A percentile compares a stretch with the other conserved stretches of the same genome.
Evolutionary conservation across 2,113 vertebrate genomes (phyloP).

Genomic region (Furnarius figulus): DNA sequence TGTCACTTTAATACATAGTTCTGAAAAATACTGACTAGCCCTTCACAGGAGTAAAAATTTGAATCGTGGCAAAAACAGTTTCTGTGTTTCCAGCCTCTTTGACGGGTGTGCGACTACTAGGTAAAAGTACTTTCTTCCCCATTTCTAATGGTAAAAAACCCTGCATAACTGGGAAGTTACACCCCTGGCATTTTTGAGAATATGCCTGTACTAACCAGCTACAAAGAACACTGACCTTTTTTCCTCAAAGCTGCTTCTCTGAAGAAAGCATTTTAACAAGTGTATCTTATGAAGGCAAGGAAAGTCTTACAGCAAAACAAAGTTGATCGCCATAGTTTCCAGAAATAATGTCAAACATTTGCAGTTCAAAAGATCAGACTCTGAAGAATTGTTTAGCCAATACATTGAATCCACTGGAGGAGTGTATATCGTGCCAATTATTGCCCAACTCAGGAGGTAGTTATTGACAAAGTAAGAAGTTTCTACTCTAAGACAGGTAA

Average conservation of each 20-base stretch:
- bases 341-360: background rate
- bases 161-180: background rate
- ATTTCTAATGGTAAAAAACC: background rate
- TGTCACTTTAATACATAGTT: background rate
- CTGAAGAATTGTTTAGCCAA: background rate
- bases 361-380: background rate
- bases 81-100: background rate
- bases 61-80: background rate
- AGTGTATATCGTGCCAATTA: conserved; percentile 28
- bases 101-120: background rate
- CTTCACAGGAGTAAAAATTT: background rate
- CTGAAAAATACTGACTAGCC: conserved; percentile 21
- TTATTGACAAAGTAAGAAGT: conserved; percentile 23
- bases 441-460: conserved; percentile 50
- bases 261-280: background rate
- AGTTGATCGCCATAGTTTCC: background rate
- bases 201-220: rapidly evolving
- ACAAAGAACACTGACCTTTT: rapidly evolving
- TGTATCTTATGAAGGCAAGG: background rate
- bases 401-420: background rate
- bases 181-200: background rate
- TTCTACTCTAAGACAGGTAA: background rate
- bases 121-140: background rate
- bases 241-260: background rate
- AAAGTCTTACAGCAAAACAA: background rate